Percentiles rank a stretch among this genome's conserved stretches.
phyloP scores from a whole-genome alignment of 2,888 invertebrate species.

The Eudemis profundana region DNA sequence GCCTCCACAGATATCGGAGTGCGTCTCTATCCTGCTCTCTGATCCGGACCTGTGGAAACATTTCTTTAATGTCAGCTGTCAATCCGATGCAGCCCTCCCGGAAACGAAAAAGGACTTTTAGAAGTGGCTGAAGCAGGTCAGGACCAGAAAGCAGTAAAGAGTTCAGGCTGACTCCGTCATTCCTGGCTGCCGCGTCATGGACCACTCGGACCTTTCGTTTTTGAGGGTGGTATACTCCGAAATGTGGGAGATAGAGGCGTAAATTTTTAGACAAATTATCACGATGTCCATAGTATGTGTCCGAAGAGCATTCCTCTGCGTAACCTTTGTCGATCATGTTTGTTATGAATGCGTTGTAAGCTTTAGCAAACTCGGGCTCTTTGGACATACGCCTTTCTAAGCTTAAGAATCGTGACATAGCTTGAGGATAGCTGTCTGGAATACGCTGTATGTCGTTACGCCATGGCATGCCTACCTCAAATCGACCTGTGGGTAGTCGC shows the following conservation, averaged over 20 bases:
- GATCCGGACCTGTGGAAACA: slow-evolving; percentile 57
- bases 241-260: slow-evolving; percentile 26
- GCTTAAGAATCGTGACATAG: slow-evolving; percentile 10
- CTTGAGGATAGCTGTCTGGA: slow-evolving; percentile 1
- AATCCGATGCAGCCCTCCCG: slow-evolving; percentile 47
- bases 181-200: slow-evolving; percentile 5
- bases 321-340: slow-evolving; percentile 7
- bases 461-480: slow-evolving; percentile 12
- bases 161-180: slow-evolving; percentile 50
- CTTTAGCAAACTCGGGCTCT: background rate
- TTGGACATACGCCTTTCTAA: slow-evolving; percentile 6
- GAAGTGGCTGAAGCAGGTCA: too few relatives aligned
- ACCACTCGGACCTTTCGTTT: slow-evolving; percentile 40
- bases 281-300: background rate
- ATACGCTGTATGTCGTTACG: slow-evolving; percentile 1
- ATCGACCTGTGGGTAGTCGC: background rate
- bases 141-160: slow-evolving; percentile 49
- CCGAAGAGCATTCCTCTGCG: slow-evolving; percentile 5
- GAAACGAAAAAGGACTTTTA: slow-evolving; percentile 49
- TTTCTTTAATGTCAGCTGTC: slow-evolving; percentile 45
- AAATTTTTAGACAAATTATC: background rate
- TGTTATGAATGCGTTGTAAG: background rate
- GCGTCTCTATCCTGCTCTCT: too few relatives aligned
- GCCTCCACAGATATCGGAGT: slow-evolving; percentile 47
- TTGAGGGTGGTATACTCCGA: slow-evolving; percentile 23